These are phyloP conservation scores for Orbicella faveolata DNA, from an alignment of 64 coral and sea anemone genomes.

Conservation along the genomic window DNA sequence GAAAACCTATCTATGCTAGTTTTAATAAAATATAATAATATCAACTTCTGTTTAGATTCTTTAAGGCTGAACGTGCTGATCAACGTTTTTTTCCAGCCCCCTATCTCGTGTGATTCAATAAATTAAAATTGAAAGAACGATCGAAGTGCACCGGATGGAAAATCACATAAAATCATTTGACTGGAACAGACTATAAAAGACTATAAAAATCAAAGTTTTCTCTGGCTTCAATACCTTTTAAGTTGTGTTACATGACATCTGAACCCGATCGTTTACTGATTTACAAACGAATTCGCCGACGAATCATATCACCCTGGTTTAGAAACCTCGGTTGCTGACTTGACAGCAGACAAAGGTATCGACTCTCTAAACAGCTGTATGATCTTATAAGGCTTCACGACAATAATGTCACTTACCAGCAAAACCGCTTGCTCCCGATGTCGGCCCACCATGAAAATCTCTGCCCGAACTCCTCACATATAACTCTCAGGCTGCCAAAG, in stretches of 20 bases:
- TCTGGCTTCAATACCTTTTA: too few species aligned
- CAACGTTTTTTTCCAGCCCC: too few species aligned
- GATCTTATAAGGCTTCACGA: not conserved
- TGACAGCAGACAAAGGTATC: not conserved
- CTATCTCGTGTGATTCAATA: too few species aligned
- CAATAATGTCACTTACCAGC: constrained; percentile 14
- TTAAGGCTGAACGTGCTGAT: too few species aligned
- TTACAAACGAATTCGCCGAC: not conserved
- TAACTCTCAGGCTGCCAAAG: constrained; percentile 23
- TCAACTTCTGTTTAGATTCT: too few species aligned
- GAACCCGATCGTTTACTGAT: not conserved
- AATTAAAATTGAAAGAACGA: too few species aligned
- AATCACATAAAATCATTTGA: too few species aligned
- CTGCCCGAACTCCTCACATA: not conserved
- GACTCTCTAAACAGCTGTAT: constrained; percentile 4
- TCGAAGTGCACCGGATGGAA: too few species aligned
- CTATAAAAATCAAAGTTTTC: not conserved
- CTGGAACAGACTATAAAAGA: too few species aligned
- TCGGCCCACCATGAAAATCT: constrained; percentile 35
- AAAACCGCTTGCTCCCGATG: constrained; percentile 32
- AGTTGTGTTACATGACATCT: constrained; percentile 9
- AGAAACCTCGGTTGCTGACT: not conserved
- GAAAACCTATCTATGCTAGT: too few species aligned
- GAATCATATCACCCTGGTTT: not conserved
- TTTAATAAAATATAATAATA: too few species aligned